Percentiles rank a stretch among this genome's conserved stretches.
Evolutionary conservation across 2,888 invertebrate genomes (phyloP).

Genomic region (Phyllotreta cruciferae): DNA sequence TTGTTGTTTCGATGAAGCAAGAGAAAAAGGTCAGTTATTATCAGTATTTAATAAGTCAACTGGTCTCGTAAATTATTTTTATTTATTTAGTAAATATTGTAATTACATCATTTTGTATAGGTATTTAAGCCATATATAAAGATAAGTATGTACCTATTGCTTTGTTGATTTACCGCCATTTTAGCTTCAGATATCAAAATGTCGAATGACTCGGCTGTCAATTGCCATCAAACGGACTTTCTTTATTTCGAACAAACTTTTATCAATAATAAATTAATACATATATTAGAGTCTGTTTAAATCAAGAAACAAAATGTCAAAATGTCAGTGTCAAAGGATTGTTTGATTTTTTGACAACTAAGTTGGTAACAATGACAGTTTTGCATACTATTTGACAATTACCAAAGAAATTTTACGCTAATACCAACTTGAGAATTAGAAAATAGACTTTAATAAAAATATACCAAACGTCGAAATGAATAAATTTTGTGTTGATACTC

Average conservation of each 20-base stretch:
- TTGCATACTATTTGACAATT: too few species aligned
- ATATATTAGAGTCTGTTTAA: too few species aligned
- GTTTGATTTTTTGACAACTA: too few species aligned
- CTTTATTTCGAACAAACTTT: slow-evolving; percentile 14
- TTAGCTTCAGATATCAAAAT: slow-evolving; percentile 43
- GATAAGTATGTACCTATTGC: slow-evolving; percentile 47
- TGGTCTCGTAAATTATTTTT: slow-evolving; percentile 56
- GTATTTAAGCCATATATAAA: slow-evolving; percentile 50
- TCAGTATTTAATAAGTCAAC: slow-evolving; percentile 55
- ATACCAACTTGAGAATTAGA: too few species aligned
- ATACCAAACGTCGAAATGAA: too few species aligned
- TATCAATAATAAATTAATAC: background rate
- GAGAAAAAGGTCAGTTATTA: slow-evolving; percentile 55
- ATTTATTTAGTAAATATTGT: slow-evolving; percentile 57
- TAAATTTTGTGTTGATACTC: too few species aligned
- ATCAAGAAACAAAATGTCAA: too few species aligned
- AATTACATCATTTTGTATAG: slow-evolving; percentile 56
- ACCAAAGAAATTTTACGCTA: too few species aligned
- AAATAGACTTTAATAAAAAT: too few species aligned
- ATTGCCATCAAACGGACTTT: slow-evolving; percentile 17
- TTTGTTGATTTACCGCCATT: slow-evolving; percentile 46
- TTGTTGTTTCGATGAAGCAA: slow-evolving; percentile 21
- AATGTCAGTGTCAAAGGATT: too few species aligned
- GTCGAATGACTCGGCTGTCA: slow-evolving; percentile 21
- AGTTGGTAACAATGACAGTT: too few species aligned